Base-by-base conservation (phyloP, 2,113 vertebrate species). In the Gambusia affinis region DNA sequence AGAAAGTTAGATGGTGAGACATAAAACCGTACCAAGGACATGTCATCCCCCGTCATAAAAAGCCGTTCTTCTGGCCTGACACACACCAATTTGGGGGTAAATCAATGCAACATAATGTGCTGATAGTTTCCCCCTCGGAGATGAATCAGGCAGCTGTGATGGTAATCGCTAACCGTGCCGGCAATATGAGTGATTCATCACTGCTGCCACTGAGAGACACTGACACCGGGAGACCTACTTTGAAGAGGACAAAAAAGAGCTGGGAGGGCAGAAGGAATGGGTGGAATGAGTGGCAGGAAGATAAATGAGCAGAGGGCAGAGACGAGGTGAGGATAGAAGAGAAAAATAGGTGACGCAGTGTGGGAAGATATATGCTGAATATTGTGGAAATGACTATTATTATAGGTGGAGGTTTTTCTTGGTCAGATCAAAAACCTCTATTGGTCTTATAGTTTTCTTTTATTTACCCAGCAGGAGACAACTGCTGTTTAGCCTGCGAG, bases 21-120 rank as follows among this genome's bases (percentile, higher is more conserved):
- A 60, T 54, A 47, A 75, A 19, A 39, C 35, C 4, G 47, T 24
- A 47, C 17, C 67, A 79, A 78, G 28, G 61, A 85, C 76, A 75
- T 28, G 64, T n/a, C 35, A 67, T 12, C 39, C 24, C 57, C 62
- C 60, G 57, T 83, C 71, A 61, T 33, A 64, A 64, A 60, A 77
- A 11, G 33, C 44, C n/a, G 28, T n/a, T 29, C 60, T 70, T 70
- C 64, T 57, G 30, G 75, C 39, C 62, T 80, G 80, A 82, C 81
- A 75, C 72, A 76, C 72, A 74, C 60, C 60, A 64, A 75, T 31
- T 75, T 66, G 39, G 62, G 79, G 85, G 42, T 62, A 66, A 84
- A 91, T 91, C 88, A 84, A 89, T 91, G 82, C 66, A 35, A 81
- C 70, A 85, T 89, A 85, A 85, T 85, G 81, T 62, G 81, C 83